Base-by-base conservation (phyloP, 2,888 invertebrate genomes). In the Fragum whitleyi region DNA sequence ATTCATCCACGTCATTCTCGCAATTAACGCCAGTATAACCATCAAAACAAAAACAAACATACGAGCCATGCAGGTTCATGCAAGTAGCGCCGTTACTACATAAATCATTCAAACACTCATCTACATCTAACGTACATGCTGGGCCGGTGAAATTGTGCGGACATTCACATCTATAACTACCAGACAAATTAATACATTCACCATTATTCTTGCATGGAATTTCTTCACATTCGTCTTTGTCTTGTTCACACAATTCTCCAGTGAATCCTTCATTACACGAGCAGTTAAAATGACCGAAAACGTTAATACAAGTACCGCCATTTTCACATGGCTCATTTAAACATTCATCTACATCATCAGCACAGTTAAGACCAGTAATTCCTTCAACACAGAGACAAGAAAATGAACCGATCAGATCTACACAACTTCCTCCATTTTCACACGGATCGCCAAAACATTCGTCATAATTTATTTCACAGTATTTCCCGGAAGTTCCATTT, bases 21-120 rank as follows among this genome's bases (percentile, higher is more conserved):
- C 87, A 88, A 11, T 36, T 9, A 19, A 57, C 28, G 28, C 88
- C 88, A 53, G 28, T 3, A 55, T 74, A 86, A 47, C 86, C 86
- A 29, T 68, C 68, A 23, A 59, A 28, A 75, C 90, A 90, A 23
- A 53, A 9, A 80, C 89, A 90, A 2, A 36, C 51, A 39, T 79
- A 88, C 28, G 81, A 70, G n/a, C 83, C 87, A 42, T 78, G 72
- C 28, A 59, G 74, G 61, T 89, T 83, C 14, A 74, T 61, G 71
- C 90, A 90, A 11, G 77, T 68, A 14, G 81, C 87, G 39, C 82
- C 77, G 28, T 88, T 87, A 53, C 75, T 61, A 73, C 90, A 90
- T 7, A 81, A 77, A 21, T 74, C 74, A 11, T 53, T 16, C 0
- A 55, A n/a, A 72, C 90, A 89, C 71, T 87, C 87, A 57, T 88